These are phyloP conservation scores for Mastigias papua DNA, from an alignment of 30 jellyfish, hydroid and myxozoan genomes.

Conservation along the genomic window DNA sequence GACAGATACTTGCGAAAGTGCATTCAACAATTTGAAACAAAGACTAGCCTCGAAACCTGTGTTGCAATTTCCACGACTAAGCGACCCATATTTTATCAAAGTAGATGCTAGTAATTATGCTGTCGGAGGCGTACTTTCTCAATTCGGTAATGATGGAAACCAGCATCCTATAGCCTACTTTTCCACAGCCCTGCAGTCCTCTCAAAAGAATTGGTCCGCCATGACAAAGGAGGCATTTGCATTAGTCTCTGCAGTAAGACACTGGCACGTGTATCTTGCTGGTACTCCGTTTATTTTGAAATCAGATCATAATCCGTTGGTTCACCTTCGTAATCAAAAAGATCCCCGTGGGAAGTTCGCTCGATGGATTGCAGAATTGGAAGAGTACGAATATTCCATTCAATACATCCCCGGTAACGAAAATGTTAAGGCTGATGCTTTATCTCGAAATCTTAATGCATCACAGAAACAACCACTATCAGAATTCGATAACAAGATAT, in stretches of 20 bases:
- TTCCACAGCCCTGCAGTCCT: slow-evolving; percentile 50
- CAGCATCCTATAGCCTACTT: slow-evolving; percentile 41
- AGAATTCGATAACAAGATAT: slow-evolving; percentile 33
- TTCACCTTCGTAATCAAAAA: slow-evolving; percentile 37
- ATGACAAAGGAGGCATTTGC: slow-evolving; percentile 61
- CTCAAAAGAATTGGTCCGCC: slow-evolving; percentile 65
- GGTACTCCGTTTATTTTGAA: slow-evolving; percentile 51
- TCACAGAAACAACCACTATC: slow-evolving; percentile 23
- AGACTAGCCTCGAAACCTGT: slow-evolving; percentile 21
- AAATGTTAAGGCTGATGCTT: slow-evolving; percentile 55
- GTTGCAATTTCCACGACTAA: slow-evolving; percentile 27
- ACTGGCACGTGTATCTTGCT: slow-evolving; percentile 64
- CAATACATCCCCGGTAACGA: slow-evolving; percentile 60
- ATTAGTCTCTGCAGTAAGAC: slow-evolving; percentile 42
- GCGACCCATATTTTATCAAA: slow-evolving; percentile 9
- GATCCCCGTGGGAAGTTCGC: slow-evolving; percentile 72
- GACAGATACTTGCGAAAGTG: slow-evolving; percentile 30
- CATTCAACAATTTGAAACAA: slow-evolving; percentile 19
- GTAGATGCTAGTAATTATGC: slow-evolving; percentile 71
- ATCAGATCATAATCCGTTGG: slow-evolving; percentile 62
- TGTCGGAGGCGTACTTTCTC: slow-evolving; percentile 63
- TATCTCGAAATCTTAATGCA: slow-evolving; percentile 42
- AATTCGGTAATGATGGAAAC: slow-evolving; percentile 16
- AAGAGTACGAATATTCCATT: slow-evolving; percentile 60
- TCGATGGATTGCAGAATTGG: slow-evolving; percentile 61